These are phyloP conservation scores for Ooceraea biroi DNA, from an alignment of 1,140 invertebrate genomes.

Conservation along the genomic window DNA sequence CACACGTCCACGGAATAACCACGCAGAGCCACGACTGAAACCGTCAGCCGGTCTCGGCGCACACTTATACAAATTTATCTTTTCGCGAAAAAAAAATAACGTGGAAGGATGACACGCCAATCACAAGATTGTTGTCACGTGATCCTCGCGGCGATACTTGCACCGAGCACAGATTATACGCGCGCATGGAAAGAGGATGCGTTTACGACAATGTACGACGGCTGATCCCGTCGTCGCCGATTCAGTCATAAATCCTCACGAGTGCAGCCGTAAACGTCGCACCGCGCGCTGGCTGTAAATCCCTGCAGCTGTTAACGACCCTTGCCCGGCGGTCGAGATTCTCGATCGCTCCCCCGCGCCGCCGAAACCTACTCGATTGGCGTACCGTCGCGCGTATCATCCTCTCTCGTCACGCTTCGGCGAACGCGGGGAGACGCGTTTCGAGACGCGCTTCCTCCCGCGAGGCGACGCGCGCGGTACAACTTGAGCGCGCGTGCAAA, in stretches of 20 bases:
- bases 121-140: neutral
- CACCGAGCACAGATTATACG: too few relatives aligned
- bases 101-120: neutral
- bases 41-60: too few relatives aligned
- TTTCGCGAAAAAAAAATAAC: too few relatives aligned
- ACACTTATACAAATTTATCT: too few relatives aligned
- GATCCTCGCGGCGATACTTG: too few relatives aligned
- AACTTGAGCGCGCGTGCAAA: neutral
- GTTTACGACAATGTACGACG: neutral
- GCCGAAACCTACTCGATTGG: neutral
- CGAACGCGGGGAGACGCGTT: neutral
- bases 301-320: neutral
- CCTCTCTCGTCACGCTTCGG: neutral
- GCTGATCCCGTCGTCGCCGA: neutral
- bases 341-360: neutral
- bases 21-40: too few relatives aligned
- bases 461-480: neutral
- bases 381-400: neutral
- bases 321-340: neutral
- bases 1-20: too few relatives aligned
- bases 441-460: too few relatives aligned
- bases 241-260: constrained; percentile 3
- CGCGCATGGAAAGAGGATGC: too few relatives aligned
- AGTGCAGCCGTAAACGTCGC: neutral
- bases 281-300: constrained; percentile 2